A percentile compares a stretch with the other conserved stretches of the same genome.
Conservation (phyloP, 2,888 invertebrate species). For the Andrena bicolor region DNA sequence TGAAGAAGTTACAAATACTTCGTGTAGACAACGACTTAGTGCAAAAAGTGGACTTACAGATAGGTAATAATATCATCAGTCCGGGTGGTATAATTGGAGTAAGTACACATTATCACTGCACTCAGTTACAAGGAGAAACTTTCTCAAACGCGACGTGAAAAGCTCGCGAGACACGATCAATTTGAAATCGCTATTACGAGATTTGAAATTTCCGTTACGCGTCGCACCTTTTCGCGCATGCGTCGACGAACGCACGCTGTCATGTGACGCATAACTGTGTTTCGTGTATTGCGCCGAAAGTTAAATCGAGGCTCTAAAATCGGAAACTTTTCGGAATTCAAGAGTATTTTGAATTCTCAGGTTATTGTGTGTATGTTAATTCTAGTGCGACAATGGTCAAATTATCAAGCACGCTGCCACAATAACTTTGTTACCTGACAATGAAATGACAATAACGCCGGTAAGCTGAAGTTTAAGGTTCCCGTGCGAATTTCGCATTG, state of each 20-base stretch:
- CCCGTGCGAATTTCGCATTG: background rate
- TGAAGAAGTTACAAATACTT: constrained; percentile 75
- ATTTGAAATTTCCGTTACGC: constrained; percentile 24
- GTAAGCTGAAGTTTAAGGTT: constrained; percentile 62
- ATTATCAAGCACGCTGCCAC: constrained; percentile 71
- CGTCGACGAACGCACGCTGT: background rate
- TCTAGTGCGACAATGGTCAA: constrained; percentile 65
- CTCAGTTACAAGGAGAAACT: background rate
- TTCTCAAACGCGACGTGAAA: background rate
- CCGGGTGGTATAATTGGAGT: constrained; percentile 65
- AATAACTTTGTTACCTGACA: constrained; percentile 68
- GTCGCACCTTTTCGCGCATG: constrained; percentile 18
- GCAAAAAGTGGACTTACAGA: constrained; percentile 70
- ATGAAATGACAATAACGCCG: constrained; percentile 77
- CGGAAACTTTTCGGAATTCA: background rate
- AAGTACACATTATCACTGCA: constrained; percentile 52
- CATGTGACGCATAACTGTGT: background rate
- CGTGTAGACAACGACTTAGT: constrained; percentile 73
- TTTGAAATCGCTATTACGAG: background rate
- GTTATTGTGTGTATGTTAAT: constrained; percentile 25
- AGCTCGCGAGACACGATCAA: background rate
- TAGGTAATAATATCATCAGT: constrained; percentile 75
- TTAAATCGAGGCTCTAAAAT: background rate
- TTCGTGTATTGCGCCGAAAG: background rate
- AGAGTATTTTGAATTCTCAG: background rate